Evolutionary conservation across 2,797 vertebrate species (phyloP).

Genomic region (Myripristis murdjan): DNA sequence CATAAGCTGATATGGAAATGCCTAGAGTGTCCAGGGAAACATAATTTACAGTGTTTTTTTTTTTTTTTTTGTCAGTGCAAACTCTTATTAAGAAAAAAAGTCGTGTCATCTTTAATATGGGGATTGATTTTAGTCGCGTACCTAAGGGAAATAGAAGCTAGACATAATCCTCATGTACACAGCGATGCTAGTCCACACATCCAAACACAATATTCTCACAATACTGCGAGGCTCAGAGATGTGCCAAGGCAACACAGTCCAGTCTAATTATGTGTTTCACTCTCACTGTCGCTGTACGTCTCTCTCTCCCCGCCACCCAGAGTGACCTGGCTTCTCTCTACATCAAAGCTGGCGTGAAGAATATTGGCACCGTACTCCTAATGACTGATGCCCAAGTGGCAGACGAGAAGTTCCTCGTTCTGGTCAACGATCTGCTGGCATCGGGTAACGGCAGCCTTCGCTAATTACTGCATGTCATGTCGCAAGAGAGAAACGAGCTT

Average conservation of each 20-base stretch:
- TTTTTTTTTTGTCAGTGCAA: not conserved
- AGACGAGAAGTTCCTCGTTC: conserved; percentile 95
- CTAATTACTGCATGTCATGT: conserved; percentile 55
- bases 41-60: not conserved
- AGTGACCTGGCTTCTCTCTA: conserved; percentile 91
- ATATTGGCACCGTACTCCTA: conserved; percentile 91
- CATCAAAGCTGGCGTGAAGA: conserved; percentile 93
- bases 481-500: conserved; percentile 29
- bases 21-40: not conserved
- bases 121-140: not conserved
- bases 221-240: conserved; percentile 20
- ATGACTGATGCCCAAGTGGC: conserved; percentile 94
- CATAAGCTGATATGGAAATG: no score
- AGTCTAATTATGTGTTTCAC: conserved; percentile 34
- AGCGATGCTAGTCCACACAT: conserved; percentile 20
- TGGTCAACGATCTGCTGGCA: conserved; percentile 95
- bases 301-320: conserved; percentile 73
- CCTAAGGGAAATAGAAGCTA: conserved; percentile 12
- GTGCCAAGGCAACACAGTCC: conserved; percentile 17
- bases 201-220: not conserved
- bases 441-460: conserved; percentile 86
- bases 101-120: no score
- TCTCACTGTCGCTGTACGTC: conserved; percentile 29
- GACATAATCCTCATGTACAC: conserved; percentile 14
- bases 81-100: not conserved